Evolutionary conservation across 2,797 vertebrate species (phyloP), one percentile per base, ranked within the genome.

Genomic region (Cyprinodon diabolis): DNA sequence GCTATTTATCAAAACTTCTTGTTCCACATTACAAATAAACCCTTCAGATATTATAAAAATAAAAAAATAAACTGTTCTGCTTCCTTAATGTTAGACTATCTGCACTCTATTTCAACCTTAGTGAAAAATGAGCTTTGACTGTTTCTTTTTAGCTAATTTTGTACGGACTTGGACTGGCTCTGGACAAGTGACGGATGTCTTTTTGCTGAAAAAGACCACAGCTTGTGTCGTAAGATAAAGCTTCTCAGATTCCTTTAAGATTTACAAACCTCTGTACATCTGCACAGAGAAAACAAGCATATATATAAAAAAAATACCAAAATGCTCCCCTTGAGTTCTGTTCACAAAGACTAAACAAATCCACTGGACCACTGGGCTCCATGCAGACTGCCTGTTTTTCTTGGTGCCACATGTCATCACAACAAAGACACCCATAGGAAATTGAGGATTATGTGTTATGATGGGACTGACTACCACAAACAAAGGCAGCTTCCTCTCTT

Each of bases 271-370:
- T 48, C 51, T 51, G 47, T 19, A 43, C 43, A 60, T 81, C 71
- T 74, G 74, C 54, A 25, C 68, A 58, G 78, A 79, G 57, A 65
- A 77, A 84, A 87, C 67, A 75, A 77, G 47, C 67, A 67, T 69
- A 56, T 13, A 74, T 69, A 60, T 77, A 75, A 71, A 82, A 52
- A 68, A 54, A 62, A 7, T 30, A 82, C 37, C 51, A 73, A 79
- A 62, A 84, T 66, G 57, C 65, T 78, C 60, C 73, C 66, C 65
- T 78, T 75, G 79, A 80, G 74, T 84, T 62, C 60, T 72, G 72
- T 79, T 78, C 77, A 83, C 71, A 60, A 86, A 90, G 83, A 87
- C 86, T 86, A 91, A 92, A 91, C 84, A 91, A 79, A 90, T 82
- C 76, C 83, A 75, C n/a, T 17, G 68, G 74, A 66, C 62, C 58